phyloP scores from a whole-genome alignment of 2,888 invertebrate species.

The Phaonia tiefii region DNA sequence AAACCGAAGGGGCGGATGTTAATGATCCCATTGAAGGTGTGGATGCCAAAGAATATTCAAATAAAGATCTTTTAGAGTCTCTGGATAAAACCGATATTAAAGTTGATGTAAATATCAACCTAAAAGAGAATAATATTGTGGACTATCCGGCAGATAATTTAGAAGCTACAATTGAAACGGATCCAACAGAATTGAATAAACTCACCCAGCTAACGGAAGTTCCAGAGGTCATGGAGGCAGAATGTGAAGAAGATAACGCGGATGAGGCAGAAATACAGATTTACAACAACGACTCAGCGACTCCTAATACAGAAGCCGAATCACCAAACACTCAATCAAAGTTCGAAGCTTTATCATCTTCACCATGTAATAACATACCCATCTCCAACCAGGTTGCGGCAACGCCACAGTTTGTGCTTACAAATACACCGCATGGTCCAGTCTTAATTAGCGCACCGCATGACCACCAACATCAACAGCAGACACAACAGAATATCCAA shows the following conservation, averaged over 20 bases:
- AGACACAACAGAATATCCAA: conserved; percentile 52
- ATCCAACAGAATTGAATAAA: neutral
- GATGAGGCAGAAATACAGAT: neutral
- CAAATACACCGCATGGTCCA: conserved; percentile 55
- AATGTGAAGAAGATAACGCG: neutral
- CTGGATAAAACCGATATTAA: neutral
- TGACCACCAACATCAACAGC: conserved; percentile 10
- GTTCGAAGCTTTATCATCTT: too few relatives aligned
- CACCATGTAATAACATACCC: too few relatives aligned
- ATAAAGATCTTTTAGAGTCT: neutral
- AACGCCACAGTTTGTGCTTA: conserved; percentile 48
- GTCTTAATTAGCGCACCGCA: conserved; percentile 53
- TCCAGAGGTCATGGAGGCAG: neutral
- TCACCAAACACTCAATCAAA: too few relatives aligned
- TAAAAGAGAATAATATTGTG: conserved; percentile 11
- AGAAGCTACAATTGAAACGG: neutral
- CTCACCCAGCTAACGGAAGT: neutral
- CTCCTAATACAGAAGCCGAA: neutral
- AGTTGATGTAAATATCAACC: conserved; percentile 14
- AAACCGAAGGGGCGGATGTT: neutral
- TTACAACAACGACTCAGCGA: neutral
- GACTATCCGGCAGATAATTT: neutral
- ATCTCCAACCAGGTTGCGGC: neutral
- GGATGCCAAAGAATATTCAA: neutral
- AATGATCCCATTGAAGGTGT: neutral